A percentile compares a stretch with the other conserved stretches of the same genome.
Conservation (phyloP, 2,113 vertebrate species). For the Platysteira castanea region DNA sequence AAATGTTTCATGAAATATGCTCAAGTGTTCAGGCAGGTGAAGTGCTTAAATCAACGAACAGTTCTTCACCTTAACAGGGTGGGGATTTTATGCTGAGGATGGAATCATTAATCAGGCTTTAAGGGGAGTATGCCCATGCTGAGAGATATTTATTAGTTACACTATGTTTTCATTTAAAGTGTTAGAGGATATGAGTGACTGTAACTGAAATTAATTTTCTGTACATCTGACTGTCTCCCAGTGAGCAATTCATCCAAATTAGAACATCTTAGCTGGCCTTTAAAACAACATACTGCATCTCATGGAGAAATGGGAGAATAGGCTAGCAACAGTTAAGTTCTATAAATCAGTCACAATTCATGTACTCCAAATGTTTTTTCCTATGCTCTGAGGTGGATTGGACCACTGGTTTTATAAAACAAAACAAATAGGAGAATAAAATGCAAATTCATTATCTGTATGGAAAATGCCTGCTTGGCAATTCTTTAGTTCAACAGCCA, state of each 20-base stretch:
- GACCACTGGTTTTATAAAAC: constrained; percentile 8
- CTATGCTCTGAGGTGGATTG: neutral
- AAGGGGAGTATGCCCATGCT: neutral
- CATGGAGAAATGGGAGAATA: neutral
- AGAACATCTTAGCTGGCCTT: neutral
- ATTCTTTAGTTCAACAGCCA: neutral
- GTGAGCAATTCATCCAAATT: constrained; percentile 11
- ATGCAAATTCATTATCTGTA: neutral
- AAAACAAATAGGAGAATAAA: constrained; percentile 17
- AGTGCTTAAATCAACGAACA: constrained; percentile 54
- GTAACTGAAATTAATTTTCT: constrained; percentile 25
- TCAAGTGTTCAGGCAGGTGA: constrained; percentile 38
- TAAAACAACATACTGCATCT: neutral
- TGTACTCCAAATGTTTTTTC: neutral
- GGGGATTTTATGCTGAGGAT: constrained; percentile 44
- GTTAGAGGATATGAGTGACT: constrained; percentile 25
- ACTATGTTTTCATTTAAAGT: constrained; percentile 34
- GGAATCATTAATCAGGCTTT: constrained; percentile 44
- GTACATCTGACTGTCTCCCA: constrained; percentile 5
- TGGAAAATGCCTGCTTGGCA: neutral
- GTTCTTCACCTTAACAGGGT: constrained; percentile 40
- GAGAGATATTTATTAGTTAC: constrained; percentile 47
- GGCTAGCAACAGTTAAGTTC: neutral
- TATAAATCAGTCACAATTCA: neutral
- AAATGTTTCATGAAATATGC: neutral